phyloP scores from a whole-genome alignment of 1,140 invertebrate species.

The Diplogasteroides magnus region DNA sequence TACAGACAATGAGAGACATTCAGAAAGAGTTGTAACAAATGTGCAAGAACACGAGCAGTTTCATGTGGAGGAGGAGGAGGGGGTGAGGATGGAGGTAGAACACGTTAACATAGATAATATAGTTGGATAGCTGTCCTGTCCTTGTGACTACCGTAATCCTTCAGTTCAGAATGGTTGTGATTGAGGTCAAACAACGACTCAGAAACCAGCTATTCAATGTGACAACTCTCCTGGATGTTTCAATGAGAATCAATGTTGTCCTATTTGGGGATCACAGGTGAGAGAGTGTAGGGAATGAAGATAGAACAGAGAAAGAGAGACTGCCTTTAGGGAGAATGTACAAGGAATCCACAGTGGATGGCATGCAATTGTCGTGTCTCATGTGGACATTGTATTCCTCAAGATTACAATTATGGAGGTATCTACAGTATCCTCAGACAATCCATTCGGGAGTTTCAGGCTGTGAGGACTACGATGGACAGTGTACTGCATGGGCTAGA shows the following conservation, averaged over 20 bases:
- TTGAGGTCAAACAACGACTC: conserved; percentile 7
- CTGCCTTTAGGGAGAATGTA: conserved; percentile 23
- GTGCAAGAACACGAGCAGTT: conserved; percentile 19
- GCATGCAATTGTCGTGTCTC: conserved; percentile 31
- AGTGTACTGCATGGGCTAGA: conserved; percentile 21
- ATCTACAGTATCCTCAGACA: not conserved
- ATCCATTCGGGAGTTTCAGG: not conserved
- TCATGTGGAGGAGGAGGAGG: conserved; percentile 22
- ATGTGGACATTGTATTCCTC: conserved; percentile 28
- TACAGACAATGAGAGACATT: not conserved
- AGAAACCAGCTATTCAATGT: conserved; percentile 3
- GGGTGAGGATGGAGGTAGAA: not conserved
- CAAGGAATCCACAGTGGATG: conserved; percentile 24
- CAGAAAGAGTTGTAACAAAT: conserved; percentile 31
- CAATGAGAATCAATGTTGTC: conserved; percentile 35
- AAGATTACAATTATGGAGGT: conserved; percentile 30
- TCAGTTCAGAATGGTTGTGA: conserved; percentile 2
- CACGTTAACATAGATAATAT: too few species aligned
- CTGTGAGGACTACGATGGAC: conserved; percentile 27
- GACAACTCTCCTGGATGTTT: conserved; percentile 22
- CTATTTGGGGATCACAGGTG: conserved; percentile 24
- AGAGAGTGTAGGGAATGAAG: too few species aligned
- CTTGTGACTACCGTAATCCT: too few species aligned
- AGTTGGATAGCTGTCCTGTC: too few species aligned
- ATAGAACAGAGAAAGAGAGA: too few species aligned